Percentiles rank a stretch among this genome's conserved stretches.
Conservation (phyloP, 2,888 invertebrate species). For the Helleia helle region DNA sequence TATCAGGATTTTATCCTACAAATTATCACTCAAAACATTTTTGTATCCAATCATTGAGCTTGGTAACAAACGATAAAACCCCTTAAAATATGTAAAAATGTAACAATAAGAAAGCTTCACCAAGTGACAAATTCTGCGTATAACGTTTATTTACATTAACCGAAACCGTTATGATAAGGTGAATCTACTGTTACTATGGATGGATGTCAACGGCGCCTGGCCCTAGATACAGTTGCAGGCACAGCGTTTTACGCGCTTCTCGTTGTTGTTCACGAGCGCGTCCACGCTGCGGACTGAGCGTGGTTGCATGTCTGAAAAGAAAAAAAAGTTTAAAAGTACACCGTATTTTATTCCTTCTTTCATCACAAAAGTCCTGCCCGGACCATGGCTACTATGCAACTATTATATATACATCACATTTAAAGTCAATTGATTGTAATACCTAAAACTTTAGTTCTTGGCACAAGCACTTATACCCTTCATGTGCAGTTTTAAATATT, state of each 20-base stretch:
- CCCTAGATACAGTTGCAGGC: slow-evolving; percentile 81
- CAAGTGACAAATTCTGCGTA: neutral
- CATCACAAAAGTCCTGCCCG: too few species aligned
- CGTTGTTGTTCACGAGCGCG: slow-evolving; percentile 61
- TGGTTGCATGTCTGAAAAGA: slow-evolving; percentile 83
- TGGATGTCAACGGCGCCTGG: slow-evolving; percentile 26
- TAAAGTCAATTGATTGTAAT: too few species aligned
- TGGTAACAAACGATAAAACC: neutral
- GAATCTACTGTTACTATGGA: slow-evolving; percentile 21
- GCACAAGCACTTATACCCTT: too few species aligned
- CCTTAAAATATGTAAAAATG: neutral
- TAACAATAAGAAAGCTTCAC: slow-evolving; percentile 1
- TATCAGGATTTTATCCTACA: too few species aligned
- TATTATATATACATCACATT: too few species aligned
- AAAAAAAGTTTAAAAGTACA: neutral
- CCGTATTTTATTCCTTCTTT: too few species aligned
- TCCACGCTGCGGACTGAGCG: slow-evolving; percentile 78
- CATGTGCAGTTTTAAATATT: too few species aligned
- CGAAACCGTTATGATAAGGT: slow-evolving; percentile 25
- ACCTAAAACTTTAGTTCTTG: too few species aligned
- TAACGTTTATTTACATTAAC: slow-evolving; percentile 25
- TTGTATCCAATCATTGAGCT: neutral
- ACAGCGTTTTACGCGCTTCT: slow-evolving; percentile 82
- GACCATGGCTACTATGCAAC: too few species aligned
- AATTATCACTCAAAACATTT: neutral